These are phyloP conservation scores for Xiphophorus birchmanni DNA, from an alignment of 2,797 vertebrate genomes.

Conservation along the genomic window DNA sequence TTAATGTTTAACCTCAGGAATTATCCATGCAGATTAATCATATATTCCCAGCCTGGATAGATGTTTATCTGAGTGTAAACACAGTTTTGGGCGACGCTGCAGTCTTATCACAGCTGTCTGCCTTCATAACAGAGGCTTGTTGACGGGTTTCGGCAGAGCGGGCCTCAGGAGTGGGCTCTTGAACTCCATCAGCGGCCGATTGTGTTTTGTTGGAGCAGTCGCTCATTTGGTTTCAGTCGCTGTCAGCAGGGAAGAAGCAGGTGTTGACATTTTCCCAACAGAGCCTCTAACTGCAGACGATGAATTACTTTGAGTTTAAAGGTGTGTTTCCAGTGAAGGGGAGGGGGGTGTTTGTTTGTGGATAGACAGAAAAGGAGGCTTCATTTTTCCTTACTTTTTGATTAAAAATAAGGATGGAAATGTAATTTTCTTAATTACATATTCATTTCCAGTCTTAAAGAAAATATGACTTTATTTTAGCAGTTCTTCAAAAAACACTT, in stretches of 20 bases:
- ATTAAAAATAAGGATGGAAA: not conserved
- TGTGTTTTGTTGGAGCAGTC: slow-evolving; percentile 7
- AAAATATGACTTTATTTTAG: too few relatives aligned
- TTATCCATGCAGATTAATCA: not conserved
- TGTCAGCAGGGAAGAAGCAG: not conserved
- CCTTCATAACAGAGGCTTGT: not conserved
- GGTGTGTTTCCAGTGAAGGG: slow-evolving; percentile 5
- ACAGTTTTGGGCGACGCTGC: not conserved
- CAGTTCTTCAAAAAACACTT: too few relatives aligned
- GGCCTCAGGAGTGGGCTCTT: not conserved
- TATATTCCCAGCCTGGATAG: not conserved
- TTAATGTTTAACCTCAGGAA: not conserved
- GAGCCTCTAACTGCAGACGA: slow-evolving; percentile 18
- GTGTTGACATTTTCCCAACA: slow-evolving; percentile 15
- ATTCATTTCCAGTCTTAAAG: not conserved
- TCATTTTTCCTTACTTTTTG: slow-evolving; percentile 3
- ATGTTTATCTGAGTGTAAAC: not conserved
- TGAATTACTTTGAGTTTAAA: not conserved
- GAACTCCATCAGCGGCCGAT: not conserved
- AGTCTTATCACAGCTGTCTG: not conserved
- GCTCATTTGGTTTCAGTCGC: slow-evolving; percentile 1
- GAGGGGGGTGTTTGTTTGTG: not conserved
- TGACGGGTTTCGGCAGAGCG: not conserved
- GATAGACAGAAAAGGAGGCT: slow-evolving; percentile 5
- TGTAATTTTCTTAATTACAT: not conserved